phyloP scores from a whole-genome alignment of 2,113 vertebrate species.

The Sylvilagus bachmani region DNA sequence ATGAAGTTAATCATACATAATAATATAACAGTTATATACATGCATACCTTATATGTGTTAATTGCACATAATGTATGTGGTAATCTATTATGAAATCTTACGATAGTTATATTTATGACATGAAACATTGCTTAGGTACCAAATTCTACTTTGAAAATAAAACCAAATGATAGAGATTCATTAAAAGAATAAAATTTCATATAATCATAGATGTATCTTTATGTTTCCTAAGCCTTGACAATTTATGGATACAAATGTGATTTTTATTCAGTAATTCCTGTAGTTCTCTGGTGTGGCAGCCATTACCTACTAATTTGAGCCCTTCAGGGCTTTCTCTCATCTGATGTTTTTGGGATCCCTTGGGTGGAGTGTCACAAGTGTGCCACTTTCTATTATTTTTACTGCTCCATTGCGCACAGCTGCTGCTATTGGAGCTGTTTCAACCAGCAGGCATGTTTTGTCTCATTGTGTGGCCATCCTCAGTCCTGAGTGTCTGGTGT shows the following conservation, averaged over 20 bases:
- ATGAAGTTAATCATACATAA: not conserved
- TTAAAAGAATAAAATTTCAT: conserved; percentile 17
- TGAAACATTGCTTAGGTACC: not conserved
- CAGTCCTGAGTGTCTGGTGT: not conserved
- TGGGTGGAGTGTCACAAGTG: not conserved
- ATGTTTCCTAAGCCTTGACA: not conserved
- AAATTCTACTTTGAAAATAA: conserved; percentile 12
- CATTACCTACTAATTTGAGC: not conserved
- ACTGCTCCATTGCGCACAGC: not conserved
- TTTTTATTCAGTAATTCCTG: not conserved
- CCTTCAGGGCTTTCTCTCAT: not conserved
- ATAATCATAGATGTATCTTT: not conserved
- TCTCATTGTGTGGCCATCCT: not conserved
- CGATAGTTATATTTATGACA: not conserved
- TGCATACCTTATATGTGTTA: not conserved
- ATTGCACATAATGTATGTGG: not conserved
- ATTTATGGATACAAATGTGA: not conserved
- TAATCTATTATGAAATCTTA: not conserved
- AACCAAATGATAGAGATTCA: not conserved
- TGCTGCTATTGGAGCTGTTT: not conserved
- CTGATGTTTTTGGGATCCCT: not conserved
- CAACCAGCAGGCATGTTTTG: not conserved
- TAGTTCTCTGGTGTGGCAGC: not conserved
- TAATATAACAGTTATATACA: not conserved
- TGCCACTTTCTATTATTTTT: not conserved